These are phyloP conservation scores for Alectura lathami DNA, from an alignment of 2,113 vertebrate species.

Conservation along the genomic window DNA sequence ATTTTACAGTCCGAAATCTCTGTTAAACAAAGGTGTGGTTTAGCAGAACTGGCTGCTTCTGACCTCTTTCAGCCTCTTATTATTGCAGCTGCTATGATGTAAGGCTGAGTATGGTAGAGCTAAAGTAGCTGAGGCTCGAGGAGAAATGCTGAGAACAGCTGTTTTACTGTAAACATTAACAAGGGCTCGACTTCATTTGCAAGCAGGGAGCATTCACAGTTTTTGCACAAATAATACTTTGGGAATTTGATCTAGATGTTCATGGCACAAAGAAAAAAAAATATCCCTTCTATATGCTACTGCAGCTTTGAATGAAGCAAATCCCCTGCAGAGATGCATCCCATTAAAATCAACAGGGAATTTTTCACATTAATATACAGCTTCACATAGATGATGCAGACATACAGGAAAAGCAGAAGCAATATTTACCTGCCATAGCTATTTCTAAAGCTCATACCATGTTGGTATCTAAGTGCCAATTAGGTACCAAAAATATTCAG, in stretches of 20 bases:
- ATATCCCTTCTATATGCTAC: neutral
- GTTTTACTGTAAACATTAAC: slow-evolving; percentile 72
- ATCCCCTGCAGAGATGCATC: slow-evolving; percentile 1
- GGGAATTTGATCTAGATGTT: slow-evolving; percentile 41
- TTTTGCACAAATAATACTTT: slow-evolving; percentile 47
- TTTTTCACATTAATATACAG: slow-evolving; percentile 37
- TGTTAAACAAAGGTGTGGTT: slow-evolving; percentile 65
- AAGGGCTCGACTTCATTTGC: slow-evolving; percentile 59
- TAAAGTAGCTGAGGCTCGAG: slow-evolving; percentile 37
- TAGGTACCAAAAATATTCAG: slow-evolving; percentile 56
- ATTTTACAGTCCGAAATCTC: slow-evolving; percentile 50
- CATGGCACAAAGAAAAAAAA: slow-evolving; percentile 15
- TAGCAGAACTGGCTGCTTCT: slow-evolving; percentile 41
- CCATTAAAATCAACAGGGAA: slow-evolving; percentile 43
- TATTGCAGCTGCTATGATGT: slow-evolving; percentile 62
- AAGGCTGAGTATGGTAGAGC: slow-evolving; percentile 34
- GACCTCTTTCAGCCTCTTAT: slow-evolving; percentile 43
- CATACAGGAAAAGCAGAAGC: slow-evolving; percentile 1
- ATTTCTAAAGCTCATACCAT: slow-evolving; percentile 46
- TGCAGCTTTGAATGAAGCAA: slow-evolving; percentile 26
- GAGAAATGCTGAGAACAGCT: slow-evolving; percentile 65
- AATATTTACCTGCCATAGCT: slow-evolving; percentile 35
- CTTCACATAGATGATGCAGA: slow-evolving; percentile 26
- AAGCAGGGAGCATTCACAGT: slow-evolving; percentile 52
- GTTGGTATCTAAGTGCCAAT: slow-evolving; percentile 49